A percentile compares a stretch with the other conserved stretches of the same genome.
Conservation (phyloP, 2,888 invertebrate species). For the Hirtodrosophila cameraria region DNA sequence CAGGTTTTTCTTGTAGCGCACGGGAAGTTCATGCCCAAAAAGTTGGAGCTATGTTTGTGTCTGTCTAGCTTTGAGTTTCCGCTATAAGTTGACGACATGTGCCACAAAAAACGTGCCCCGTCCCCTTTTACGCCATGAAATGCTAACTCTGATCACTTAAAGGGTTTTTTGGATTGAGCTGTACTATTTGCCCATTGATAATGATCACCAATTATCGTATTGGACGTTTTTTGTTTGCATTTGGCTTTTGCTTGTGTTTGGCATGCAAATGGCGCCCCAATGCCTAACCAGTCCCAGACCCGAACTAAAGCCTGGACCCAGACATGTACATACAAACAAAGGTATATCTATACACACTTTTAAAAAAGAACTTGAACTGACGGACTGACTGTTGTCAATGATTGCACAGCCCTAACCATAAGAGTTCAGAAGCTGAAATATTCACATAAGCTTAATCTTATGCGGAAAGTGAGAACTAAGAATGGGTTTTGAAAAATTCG, state of each 20-base stretch:
- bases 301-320: not conserved
- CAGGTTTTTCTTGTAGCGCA: constrained; percentile 32
- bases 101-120: constrained; percentile 2
- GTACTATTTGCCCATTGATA: constrained; percentile 73
- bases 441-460: no score
- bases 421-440: no score
- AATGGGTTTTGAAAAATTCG: no score
- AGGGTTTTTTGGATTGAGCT: constrained; percentile 69
- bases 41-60: constrained; percentile 19
- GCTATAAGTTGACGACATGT: constrained; percentile 53
- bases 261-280: constrained; percentile 61
- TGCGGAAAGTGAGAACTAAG: no score
- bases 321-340: not conserved
- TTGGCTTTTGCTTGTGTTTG: constrained; percentile 32
- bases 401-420: no score
- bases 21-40: constrained; percentile 73
- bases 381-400: no score
- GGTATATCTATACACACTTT: no score
- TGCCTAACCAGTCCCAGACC: constrained; percentile 35
- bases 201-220: constrained; percentile 71
- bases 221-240: constrained; percentile 47
- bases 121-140: not conserved
- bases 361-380: no score
- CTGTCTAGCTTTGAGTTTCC: constrained; percentile 66
- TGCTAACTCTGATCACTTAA: constrained; percentile 51